Conservation (phyloP, 2,797 vertebrate genomes). For the Sebastes minor region DNA sequence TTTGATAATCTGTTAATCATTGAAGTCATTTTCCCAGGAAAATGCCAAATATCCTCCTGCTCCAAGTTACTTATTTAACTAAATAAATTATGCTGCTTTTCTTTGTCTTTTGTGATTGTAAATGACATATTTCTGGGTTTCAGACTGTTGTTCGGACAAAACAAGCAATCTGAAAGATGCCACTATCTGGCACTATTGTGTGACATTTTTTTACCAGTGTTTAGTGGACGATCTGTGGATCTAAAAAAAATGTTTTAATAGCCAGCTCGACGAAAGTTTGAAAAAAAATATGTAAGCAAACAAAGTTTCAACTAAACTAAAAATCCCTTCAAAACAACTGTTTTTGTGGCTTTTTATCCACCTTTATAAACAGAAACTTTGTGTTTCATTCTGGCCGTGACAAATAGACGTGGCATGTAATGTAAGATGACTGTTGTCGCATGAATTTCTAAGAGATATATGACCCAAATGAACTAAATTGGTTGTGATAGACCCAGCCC, state of each 20-base stretch:
- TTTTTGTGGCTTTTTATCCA: background rate
- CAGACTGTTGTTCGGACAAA: background rate
- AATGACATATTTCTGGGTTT: background rate
- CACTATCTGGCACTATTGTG: background rate
- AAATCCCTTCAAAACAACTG: background rate
- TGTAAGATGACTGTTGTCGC: background rate
- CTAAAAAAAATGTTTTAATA: no score
- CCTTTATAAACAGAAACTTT: background rate
- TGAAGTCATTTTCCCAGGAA: background rate
- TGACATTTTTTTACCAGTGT: background rate
- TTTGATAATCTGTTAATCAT: background rate
- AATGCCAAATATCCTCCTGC: background rate
- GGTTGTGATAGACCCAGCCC: background rate
- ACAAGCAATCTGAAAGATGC: background rate
- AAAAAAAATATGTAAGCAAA: background rate
- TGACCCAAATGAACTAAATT: background rate
- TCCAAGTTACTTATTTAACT: no score
- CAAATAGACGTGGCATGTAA: no score
- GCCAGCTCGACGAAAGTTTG: no score
- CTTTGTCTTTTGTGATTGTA: background rate
- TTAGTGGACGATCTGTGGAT: no score
- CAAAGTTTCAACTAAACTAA: background rate
- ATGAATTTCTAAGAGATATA: background rate
- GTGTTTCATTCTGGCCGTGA: background rate
- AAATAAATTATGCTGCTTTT: background rate